Evolutionary conservation across 2,113 vertebrate genomes (phyloP).

Genomic region (Gallinago jamesoni): DNA sequence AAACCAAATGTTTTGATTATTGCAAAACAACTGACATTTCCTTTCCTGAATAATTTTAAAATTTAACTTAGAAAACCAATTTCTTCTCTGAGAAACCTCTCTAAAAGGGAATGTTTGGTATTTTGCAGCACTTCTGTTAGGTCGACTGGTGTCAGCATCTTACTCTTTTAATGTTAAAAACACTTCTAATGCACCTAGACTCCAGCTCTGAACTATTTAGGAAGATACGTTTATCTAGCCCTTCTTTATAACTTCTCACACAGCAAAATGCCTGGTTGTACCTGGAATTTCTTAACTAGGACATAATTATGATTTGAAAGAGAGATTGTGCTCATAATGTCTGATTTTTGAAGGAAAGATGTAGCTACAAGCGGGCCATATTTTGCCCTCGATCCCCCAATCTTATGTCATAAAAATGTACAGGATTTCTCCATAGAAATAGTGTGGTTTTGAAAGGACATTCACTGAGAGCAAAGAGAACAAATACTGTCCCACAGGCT

Average conservation of each 20-base stretch:
- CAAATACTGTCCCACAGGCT: background rate
- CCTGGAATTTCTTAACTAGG: background rate
- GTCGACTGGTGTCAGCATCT: background rate
- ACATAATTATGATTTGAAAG: background rate
- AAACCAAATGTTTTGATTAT: background rate
- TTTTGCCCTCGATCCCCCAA: background rate
- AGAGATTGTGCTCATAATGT: no score
- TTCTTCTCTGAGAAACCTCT: background rate
- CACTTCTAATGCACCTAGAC: background rate
- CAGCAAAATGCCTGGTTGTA: background rate
- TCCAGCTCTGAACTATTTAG: background rate
- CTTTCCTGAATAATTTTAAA: background rate
- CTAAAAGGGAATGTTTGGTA: background rate
- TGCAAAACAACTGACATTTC: background rate
- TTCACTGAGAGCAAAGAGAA: background rate
- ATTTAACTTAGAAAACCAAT: background rate
- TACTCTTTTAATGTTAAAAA: background rate
- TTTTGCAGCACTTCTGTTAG: background rate
- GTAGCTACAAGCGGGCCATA: background rate
- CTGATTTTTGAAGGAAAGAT: background rate
- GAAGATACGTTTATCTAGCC: background rate
- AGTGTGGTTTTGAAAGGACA: background rate
- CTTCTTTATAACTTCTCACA: background rate
- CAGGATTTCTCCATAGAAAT: background rate
- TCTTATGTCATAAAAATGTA: background rate